These are phyloP conservation scores for Iphiclides podalirius DNA, from an alignment of 2,888 invertebrate species.

Conservation along the genomic window DNA sequence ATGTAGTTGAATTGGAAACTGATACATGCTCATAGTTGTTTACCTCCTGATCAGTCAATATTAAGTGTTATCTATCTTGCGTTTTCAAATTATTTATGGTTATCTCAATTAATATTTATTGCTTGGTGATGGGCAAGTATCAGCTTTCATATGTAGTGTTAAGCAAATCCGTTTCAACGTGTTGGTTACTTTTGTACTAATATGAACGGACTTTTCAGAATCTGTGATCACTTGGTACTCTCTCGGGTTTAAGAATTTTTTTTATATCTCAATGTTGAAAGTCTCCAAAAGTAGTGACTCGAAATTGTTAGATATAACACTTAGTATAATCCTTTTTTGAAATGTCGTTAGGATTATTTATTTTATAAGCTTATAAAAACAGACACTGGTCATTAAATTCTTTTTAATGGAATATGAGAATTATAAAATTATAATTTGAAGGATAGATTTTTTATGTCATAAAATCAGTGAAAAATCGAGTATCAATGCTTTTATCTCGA, in stretches of 20 bases:
- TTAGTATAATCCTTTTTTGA: conserved; percentile 45
- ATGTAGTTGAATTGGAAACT: conserved; percentile 53
- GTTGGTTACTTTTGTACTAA: conserved; percentile 69
- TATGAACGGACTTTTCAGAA: conserved; percentile 69
- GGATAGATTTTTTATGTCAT: conserved; percentile 22
- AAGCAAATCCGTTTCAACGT: conserved; percentile 65
- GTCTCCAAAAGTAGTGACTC: conserved; percentile 46
- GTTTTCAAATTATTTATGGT: conserved; percentile 18
- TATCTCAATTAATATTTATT: conserved; percentile 26
- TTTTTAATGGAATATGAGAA: conserved; percentile 4
- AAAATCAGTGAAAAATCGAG: conserved; percentile 15
- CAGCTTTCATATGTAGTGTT: conserved; percentile 61
- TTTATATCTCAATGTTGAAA: conserved; percentile 57
- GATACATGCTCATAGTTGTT: conserved; percentile 58
- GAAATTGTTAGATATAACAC: conserved; percentile 55
- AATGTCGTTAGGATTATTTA: conserved; percentile 35
- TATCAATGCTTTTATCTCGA: conserved; percentile 36
- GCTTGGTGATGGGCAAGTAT: conserved; percentile 56
- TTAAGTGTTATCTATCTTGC: conserved; percentile 26
- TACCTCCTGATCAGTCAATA: conserved; percentile 28
- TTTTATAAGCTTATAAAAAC: conserved; percentile 11
- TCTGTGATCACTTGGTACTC: conserved; percentile 80
- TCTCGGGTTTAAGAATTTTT: conserved; percentile 74
- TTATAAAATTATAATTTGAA: conserved; percentile 18
- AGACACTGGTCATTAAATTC: not conserved